Base-by-base conservation (phyloP, 2,888 invertebrate genomes). In the Himalopsyche anomala region DNA sequence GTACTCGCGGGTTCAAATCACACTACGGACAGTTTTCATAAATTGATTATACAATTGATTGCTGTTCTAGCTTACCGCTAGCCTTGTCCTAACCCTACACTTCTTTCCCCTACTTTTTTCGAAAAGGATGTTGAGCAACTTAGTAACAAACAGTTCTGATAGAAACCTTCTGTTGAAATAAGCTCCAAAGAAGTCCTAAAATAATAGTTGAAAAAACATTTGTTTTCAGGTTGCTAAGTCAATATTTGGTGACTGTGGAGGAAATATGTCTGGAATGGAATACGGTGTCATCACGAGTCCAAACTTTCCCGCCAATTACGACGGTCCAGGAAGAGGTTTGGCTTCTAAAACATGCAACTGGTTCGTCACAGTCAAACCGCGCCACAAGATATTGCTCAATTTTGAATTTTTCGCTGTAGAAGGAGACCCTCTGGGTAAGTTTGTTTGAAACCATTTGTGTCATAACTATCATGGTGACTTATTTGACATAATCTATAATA, bases 341-440 rank as follows among this genome's bases (percentile, higher is more conserved):
- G 96, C 97, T 82, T 97, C 97, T 89, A 96, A 96, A 91, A 97
- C 97, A 88, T 99, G 99, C 93, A 98, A 99, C 92, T 99, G 99
- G 99, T 97, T 96, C 91, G 97, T 99, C 91, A 96, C 95, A 88
- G 98, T 98, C 87, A 95, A 96, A 89, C 96, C 96, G 54, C 96
- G 96, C 90, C 97, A 97, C 91, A 95, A 96, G 91, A 96, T 99
- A 90, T 95, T 99, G 91, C 95, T 99, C 90, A 96, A 97, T 91
- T 98, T 99, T 91, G 96, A 97, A 91, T 94, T 95, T 89, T 98
- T 99, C 91, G 96, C 97, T 85, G 96, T 99, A 86, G 99, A 99
- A 92, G 99, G 99, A 89, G 97, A 98, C 91, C 97, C 97, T 89
- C 94, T 95, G 89, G 95, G 98, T 98, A 91, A 93, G 94, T 62